Conservation (phyloP, 2,113 vertebrate genomes). For the Daboia siamensis region DNA sequence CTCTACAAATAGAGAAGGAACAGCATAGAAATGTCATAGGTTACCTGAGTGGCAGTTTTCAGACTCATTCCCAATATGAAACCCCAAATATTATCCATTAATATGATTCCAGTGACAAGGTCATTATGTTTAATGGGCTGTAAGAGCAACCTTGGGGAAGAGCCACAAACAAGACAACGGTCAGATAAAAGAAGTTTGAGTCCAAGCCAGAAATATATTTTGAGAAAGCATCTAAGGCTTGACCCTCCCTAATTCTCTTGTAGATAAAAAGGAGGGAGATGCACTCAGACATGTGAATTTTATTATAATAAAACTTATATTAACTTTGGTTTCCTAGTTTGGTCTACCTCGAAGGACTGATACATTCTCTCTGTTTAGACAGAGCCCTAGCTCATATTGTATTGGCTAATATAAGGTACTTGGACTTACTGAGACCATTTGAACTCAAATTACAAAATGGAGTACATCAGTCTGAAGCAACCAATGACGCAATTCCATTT, state of each 20-base stretch:
- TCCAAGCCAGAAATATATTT: background rate
- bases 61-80: background rate
- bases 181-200: background rate
- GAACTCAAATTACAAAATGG: background rate
- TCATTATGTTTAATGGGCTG: background rate
- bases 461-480: background rate
- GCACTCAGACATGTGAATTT: background rate
- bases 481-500: background rate
- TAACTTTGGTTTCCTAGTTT: background rate
- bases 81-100: background rate
- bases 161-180: background rate
- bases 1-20: background rate
- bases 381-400: background rate
- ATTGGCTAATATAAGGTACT: background rate
- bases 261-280: background rate
- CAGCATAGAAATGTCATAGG: background rate
- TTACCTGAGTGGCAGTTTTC: background rate
- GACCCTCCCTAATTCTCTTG: background rate
- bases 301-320: background rate
- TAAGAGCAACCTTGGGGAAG: background rate
- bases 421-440: background rate
- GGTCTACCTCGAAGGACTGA: background rate
- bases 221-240: background rate
- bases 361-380: background rate
- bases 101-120: background rate